phyloP scores from a whole-genome alignment of 2,113 vertebrate genomes.

The Sinosuthora webbiana region DNA sequence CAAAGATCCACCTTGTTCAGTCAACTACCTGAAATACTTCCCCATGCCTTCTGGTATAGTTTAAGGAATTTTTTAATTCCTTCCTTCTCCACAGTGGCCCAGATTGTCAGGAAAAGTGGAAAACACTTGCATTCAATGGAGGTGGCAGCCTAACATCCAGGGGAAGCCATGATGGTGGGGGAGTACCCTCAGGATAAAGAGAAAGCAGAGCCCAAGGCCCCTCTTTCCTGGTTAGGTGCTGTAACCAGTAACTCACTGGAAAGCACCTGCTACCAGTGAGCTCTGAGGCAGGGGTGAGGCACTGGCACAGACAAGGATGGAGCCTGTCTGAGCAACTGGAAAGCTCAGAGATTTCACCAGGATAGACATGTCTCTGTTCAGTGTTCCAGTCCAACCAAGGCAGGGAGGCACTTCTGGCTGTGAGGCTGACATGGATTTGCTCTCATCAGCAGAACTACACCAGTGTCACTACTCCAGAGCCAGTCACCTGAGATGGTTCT shows the following conservation, averaged over 20 bases:
- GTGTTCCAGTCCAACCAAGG: background rate
- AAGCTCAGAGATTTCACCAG: background rate
- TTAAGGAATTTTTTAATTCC: background rate
- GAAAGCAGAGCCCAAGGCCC: background rate
- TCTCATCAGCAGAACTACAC: background rate
- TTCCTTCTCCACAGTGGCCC: background rate
- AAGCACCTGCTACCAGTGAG: background rate
- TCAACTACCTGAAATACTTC: background rate
- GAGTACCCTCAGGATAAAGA: background rate
- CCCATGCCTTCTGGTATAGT: rapidly evolving
- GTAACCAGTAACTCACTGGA: background rate
- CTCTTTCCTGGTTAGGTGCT: background rate
- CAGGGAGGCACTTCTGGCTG: background rate
- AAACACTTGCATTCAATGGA: rapidly evolving
- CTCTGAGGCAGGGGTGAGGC: too few species aligned
- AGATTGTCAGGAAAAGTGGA: background rate
- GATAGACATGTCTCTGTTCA: rapidly evolving
- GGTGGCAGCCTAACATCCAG: background rate
- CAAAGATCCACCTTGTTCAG: background rate
- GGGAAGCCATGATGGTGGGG: rapidly evolving
- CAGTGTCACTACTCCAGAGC: background rate
- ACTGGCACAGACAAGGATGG: rapidly evolving
- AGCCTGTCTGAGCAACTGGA: background rate
- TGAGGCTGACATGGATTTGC: background rate
- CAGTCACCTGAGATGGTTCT: background rate